Evolutionary conservation across 2,888 invertebrate species (phyloP), one percentile per base, ranked within the genome.

Genomic region (Apamea crenata): DNA sequence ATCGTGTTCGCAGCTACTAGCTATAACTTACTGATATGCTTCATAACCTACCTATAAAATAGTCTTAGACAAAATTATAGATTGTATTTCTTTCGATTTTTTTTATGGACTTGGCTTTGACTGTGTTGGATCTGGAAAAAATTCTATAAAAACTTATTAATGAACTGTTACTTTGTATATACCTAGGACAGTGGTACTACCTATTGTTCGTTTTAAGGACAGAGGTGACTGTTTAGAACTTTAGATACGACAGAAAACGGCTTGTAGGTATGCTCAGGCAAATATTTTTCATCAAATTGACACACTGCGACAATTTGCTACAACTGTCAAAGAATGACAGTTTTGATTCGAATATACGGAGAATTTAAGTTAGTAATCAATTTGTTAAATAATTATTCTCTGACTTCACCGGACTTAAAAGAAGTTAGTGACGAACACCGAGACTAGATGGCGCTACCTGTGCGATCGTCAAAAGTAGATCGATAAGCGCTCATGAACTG

Each of bases 1-100:
- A 76, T 78, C 72, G 78, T 78, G 79, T 86, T 81, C 59, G n/a
- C 59, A 68, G 78, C 78, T 78, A 83, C 80, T 77, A 63, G 29
- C 3, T 63, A 74, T 65, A 74, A 75, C 56, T 56, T 29, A 29
- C 61, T 56, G 47, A 61, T 72, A 66, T 40, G 32, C 18, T 53
- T 50, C 5, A 29, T 40, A 32, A 81, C 14, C 21, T 16, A 14
- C 14, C 14, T 47, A 47, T 47, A 47, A 72, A 18, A 29, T 56
- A 56, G 10, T 25, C 36, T 29, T 29, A n/a, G 21, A 70, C 32
- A 71, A 40, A 18, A 29, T 44, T 16, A 29, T 16, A 56, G n/a
- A 12, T 4, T n/a, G 56, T 56, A 40, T 56, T 56, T 71, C 10
- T 50, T 53, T 6, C 8, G 18, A 53, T 53, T 47, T 47, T 50